phyloP scores from a whole-genome alignment of 2,888 invertebrate species.

The Mactromeris polynyma region DNA sequence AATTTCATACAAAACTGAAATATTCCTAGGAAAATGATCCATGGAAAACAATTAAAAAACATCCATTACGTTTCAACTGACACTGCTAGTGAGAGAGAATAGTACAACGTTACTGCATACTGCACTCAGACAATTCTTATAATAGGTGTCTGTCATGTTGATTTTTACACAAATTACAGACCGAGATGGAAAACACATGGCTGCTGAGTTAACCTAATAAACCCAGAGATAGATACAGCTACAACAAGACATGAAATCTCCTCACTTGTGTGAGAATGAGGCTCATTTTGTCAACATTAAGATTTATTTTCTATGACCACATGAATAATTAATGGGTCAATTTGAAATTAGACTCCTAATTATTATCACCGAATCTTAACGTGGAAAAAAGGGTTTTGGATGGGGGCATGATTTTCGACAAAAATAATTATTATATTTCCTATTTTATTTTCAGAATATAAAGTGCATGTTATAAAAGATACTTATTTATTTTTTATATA shows the following conservation, averaged over 20 bases:
- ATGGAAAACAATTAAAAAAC: not conserved
- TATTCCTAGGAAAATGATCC: not conserved
- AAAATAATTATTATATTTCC: too few relatives aligned
- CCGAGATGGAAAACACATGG: conserved; percentile 10
- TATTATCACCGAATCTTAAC: too few relatives aligned
- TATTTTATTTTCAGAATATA: too few relatives aligned
- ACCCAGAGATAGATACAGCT: not conserved
- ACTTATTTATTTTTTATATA: too few relatives aligned
- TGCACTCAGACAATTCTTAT: not conserved
- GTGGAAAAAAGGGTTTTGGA: too few relatives aligned
- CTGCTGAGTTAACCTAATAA: not conserved
- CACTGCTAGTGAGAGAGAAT: not conserved
- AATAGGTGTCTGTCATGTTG: not conserved
- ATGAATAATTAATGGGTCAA: too few relatives aligned
- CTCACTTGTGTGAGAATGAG: not conserved
- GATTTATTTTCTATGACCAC: not conserved
- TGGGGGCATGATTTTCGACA: too few relatives aligned
- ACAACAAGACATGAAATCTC: not conserved
- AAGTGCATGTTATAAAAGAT: too few relatives aligned
- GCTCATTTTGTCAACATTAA: not conserved
- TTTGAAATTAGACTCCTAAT: too few relatives aligned
- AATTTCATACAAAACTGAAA: not conserved
- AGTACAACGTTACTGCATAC: not conserved
- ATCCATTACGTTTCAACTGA: not conserved
- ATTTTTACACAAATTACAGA: not conserved